phyloP scores from a whole-genome alignment of 23 tunicate genomes.

The Trididemnum clinides region DNA sequence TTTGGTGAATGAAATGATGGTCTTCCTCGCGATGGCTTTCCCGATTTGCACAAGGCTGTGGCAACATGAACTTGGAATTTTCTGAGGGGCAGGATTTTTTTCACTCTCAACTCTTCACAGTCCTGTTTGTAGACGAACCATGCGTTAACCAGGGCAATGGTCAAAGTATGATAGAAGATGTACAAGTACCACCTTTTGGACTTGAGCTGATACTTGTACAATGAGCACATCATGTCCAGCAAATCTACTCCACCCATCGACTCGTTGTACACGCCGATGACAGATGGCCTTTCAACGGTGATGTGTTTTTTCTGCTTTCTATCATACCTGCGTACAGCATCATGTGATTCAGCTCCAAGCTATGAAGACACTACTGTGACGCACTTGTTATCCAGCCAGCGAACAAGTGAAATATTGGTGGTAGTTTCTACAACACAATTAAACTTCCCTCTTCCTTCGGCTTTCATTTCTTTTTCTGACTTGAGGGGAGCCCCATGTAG shows the following conservation, averaged over 20 bases:
- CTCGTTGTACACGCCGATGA: not conserved
- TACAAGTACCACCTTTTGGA: slow-evolving; percentile 11
- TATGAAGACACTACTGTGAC: not conserved
- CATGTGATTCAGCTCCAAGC: not conserved
- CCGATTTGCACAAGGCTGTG: not conserved
- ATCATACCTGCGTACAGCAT: not conserved
- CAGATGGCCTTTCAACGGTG: not conserved
- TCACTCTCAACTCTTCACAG: not conserved
- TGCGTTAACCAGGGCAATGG: not conserved
- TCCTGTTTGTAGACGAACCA: not conserved
- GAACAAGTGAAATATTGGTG: not conserved
- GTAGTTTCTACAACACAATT: not conserved
- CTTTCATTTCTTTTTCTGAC: not conserved
- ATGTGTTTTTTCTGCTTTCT: not conserved
- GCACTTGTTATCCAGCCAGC: slow-evolving; percentile 8
- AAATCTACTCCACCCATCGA: slow-evolving; percentile 7
- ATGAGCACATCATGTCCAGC: slow-evolving; percentile 4
- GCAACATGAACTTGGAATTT: not conserved
- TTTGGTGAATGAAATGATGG: too few species aligned
- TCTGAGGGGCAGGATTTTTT: not conserved
- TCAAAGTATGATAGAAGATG: not conserved
- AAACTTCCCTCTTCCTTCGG: not conserved
- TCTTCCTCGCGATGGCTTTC: not conserved
- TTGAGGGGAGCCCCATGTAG: slow-evolving; percentile 4
- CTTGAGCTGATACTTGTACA: slow-evolving; percentile 1